A percentile compares a stretch with the other conserved stretches of the same genome.
Conservation (phyloP, 2,888 invertebrate species). For the Halictus ligatus region DNA sequence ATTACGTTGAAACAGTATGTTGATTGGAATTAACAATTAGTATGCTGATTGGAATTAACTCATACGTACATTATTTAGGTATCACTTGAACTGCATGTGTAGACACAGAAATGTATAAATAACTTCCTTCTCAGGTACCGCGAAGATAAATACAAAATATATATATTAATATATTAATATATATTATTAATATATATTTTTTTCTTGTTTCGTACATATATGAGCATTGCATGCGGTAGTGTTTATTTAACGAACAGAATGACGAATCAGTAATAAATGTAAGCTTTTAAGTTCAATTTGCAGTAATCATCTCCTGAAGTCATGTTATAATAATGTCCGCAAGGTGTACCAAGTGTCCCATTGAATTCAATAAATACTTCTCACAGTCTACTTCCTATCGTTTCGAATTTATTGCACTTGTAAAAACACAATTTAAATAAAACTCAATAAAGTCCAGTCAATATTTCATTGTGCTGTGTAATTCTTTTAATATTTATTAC, state of each 20-base stretch:
- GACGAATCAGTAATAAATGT: constrained; percentile 68
- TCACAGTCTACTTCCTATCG: constrained; percentile 19
- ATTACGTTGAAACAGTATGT: background rate
- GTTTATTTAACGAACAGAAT: constrained; percentile 39
- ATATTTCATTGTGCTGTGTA: constrained; percentile 37
- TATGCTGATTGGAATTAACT: constrained; percentile 13
- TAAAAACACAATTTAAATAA: constrained; percentile 54
- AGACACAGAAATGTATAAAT: constrained; percentile 34
- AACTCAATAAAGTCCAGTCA: constrained; percentile 35
- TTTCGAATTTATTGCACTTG: constrained; percentile 35
- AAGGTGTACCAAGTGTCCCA: constrained; percentile 53
- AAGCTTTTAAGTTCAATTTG: constrained; percentile 52
- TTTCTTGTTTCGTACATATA: constrained; percentile 28
- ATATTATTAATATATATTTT: too few species aligned
- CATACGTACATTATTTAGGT: constrained; percentile 27
- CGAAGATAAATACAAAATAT: constrained; percentile 14
- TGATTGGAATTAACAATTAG: constrained; percentile 14
- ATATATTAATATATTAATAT: too few species aligned
- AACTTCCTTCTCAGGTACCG: constrained; percentile 33
- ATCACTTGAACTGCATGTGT: constrained; percentile 47
- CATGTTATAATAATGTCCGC: constrained; percentile 55
- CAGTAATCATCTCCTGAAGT: constrained; percentile 34
- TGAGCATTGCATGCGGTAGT: constrained; percentile 57
- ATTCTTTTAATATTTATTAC: constrained; percentile 9
- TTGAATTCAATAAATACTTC: constrained; percentile 27